A percentile compares a stretch with the other conserved stretches of the same genome.
Evolutionary conservation across 1,140 invertebrate species (phyloP).

Genomic region (Monomorium pharaonis): DNA sequence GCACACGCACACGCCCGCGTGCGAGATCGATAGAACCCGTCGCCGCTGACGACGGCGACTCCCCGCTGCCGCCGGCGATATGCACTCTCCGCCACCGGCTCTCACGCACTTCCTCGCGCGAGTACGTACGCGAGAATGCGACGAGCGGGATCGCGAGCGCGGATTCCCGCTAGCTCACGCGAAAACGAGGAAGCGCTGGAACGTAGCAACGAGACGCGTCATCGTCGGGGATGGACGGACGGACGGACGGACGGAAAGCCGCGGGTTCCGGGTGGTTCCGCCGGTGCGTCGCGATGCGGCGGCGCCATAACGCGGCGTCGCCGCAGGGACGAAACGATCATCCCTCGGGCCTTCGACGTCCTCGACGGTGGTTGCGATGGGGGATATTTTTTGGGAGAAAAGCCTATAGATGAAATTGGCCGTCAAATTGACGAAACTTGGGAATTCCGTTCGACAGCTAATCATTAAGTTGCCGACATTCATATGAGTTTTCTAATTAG

Average conservation of each 20-base stretch:
- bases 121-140: background rate
- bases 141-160: background rate
- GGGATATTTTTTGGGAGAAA: background rate
- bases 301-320: constrained; percentile 13
- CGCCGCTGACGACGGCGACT: background rate
- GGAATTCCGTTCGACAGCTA: no score
- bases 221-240: background rate
- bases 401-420: background rate
- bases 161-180: background rate
- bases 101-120: background rate
- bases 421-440: no score
- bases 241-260: background rate
- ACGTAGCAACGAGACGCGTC: background rate
- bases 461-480: background rate
- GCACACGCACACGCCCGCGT: constrained; percentile 32
- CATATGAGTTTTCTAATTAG: background rate
- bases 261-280: background rate
- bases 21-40: constrained; percentile 42
- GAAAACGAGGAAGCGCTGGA: background rate
- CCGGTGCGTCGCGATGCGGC: constrained; percentile 5
- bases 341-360: background rate
- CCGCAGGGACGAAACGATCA: background rate
- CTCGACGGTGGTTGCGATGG: background rate
- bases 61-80: background rate
- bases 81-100: background rate